phyloP scores from a whole-genome alignment of 2,888 invertebrate genomes.

The Zonitis immaculata region DNA sequence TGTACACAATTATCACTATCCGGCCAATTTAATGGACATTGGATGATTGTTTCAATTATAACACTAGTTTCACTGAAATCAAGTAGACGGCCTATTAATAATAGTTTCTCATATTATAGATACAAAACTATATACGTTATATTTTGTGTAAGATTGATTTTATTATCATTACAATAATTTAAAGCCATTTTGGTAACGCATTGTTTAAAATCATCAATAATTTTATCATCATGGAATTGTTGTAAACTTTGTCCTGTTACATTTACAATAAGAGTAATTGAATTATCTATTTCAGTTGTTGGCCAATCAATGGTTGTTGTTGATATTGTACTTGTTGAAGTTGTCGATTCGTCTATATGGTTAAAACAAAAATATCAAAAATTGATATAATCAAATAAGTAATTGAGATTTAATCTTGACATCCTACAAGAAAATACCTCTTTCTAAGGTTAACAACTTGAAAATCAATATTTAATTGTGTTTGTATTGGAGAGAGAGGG shows the following conservation, averaged over 20 bases:
- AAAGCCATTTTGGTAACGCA: conserved; percentile 18
- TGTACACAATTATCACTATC: conserved; percentile 16
- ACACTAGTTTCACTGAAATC: conserved; percentile 20
- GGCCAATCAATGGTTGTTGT: conserved; percentile 19
- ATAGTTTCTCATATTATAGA: too few species aligned
- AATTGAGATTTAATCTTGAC: too few species aligned
- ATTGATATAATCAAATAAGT: too few species aligned
- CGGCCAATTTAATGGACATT: conserved; percentile 25
- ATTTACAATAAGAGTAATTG: conserved; percentile 13
- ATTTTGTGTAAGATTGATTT: conserved; percentile 7
- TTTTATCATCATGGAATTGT: background rate
- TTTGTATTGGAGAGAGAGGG: too few species aligned
- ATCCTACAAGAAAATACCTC: too few species aligned
- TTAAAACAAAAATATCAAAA: too few species aligned
- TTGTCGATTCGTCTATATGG: background rate
- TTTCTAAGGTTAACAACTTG: too few species aligned
- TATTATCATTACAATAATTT: conserved; percentile 16
- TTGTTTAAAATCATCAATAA: conserved; percentile 7
- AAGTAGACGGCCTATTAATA: too few species aligned
- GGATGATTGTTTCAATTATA: conserved; percentile 11
- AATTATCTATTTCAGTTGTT: conserved; percentile 14
- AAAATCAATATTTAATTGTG: too few species aligned
- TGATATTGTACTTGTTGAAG: conserved; percentile 14
- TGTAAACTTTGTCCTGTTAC: background rate
- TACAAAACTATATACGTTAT: too few species aligned